Evolutionary conservation across 2,113 vertebrate genomes (phyloP).

Genomic region (Colinus virginianus): DNA sequence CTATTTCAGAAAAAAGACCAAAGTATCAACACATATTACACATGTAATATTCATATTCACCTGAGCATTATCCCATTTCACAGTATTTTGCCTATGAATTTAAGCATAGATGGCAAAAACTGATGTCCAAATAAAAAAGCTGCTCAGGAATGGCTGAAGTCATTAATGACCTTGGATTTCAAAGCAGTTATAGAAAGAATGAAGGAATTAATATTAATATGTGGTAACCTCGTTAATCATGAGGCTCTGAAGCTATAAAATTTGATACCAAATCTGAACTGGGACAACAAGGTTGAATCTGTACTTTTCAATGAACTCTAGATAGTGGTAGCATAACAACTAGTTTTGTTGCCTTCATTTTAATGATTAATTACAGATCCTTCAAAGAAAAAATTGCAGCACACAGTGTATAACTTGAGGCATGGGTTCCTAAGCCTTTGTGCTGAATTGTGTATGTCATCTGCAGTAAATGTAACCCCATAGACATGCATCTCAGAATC

Average conservation of each 20-base stretch:
- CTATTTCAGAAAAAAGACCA: background rate
- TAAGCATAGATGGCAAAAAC: background rate
- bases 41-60: background rate
- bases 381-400: background rate
- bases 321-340: background rate
- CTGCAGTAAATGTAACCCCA: background rate
- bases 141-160: constrained; percentile 2
- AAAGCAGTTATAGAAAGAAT: constrained; percentile 32
- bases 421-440: background rate
- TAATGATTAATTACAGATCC: background rate
- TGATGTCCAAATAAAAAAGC: background rate
- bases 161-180: constrained; percentile 26
- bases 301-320: background rate
- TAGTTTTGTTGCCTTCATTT: background rate
- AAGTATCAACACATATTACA: background rate
- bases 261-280: constrained; percentile 4
- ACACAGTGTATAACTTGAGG: background rate
- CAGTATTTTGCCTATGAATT: background rate
- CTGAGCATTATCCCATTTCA: background rate
- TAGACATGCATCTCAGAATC: background rate
- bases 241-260: constrained; percentile 17
- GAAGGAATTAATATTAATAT: constrained; percentile 42
- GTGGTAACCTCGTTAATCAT: constrained; percentile 40
- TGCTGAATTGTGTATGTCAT: background rate
- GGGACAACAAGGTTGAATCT: background rate